A percentile compares a stretch with the other conserved stretches of the same genome.
These are phyloP conservation scores for Bujurquina vittata DNA, from an alignment of 2,113 vertebrate genomes.

Conservation along the genomic window DNA sequence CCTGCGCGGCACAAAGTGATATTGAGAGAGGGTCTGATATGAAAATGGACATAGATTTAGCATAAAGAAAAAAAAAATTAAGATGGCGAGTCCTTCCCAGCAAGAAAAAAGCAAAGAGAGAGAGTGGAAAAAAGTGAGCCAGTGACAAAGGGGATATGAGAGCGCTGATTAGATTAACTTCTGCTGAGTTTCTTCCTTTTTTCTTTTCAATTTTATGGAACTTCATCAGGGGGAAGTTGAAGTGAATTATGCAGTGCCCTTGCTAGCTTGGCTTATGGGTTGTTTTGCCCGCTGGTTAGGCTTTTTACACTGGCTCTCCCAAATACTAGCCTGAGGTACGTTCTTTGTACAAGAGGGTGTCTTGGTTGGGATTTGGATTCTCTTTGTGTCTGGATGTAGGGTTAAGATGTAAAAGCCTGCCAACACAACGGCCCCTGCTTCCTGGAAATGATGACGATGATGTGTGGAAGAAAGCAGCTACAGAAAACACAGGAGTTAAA, in stretches of 20 bases:
- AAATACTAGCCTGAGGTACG: conserved; percentile 35
- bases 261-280: conserved; percentile 10
- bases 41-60: conserved; percentile 76
- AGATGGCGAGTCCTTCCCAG: not conserved
- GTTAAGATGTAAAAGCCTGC: conserved; percentile 37
- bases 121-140: not conserved
- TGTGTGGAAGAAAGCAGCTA: not conserved
- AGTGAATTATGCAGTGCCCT: conserved; percentile 19
- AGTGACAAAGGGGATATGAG: not conserved
- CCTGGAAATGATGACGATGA: not conserved
- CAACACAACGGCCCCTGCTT: conserved; percentile 10
- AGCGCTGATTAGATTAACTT: conserved; percentile 25
- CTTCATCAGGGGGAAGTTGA: conserved; percentile 27
- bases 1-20: conserved; percentile 46
- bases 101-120: not conserved
- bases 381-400: conserved; percentile 5
- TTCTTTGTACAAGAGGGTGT: conserved; percentile 4
- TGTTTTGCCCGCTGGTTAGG: conserved; percentile 20
- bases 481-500: not conserved
- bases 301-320: conserved; percentile 13
- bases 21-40: conserved; percentile 60
- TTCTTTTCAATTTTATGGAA: conserved; percentile 27
- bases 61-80: conserved; percentile 34
- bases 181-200: conserved; percentile 22
- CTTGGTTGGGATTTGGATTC: conserved; percentile 22